Conservation (phyloP, 1,140 invertebrate species). For the Lasioglossum albipes region DNA sequence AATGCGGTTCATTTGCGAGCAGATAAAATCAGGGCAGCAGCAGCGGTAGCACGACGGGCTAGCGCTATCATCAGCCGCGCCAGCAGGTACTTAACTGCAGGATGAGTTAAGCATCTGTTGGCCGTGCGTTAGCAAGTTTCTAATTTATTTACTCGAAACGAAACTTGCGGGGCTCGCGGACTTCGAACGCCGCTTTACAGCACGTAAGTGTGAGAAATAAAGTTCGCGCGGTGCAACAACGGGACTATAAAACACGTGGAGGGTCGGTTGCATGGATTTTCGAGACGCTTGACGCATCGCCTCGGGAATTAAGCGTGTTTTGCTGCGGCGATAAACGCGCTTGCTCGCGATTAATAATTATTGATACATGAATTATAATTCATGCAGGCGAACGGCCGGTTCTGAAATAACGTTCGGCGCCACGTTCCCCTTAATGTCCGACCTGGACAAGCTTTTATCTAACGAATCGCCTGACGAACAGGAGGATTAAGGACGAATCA, state of each 20-base stretch:
- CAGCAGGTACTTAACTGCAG: slow-evolving; percentile 48
- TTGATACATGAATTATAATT: no score
- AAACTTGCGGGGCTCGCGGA: slow-evolving; percentile 14
- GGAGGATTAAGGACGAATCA: no score
- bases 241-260: slow-evolving; percentile 16
- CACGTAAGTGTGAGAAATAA: slow-evolving; percentile 15
- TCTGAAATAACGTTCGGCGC: no score
- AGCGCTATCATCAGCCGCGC: slow-evolving; percentile 32
- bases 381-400: neutral
- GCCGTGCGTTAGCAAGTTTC: slow-evolving; percentile 48
- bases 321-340: slow-evolving; percentile 14
- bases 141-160: slow-evolving; percentile 57
- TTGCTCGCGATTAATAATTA: slow-evolving; percentile 21
- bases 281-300: slow-evolving; percentile 32
- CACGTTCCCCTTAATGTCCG: neutral
- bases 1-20: slow-evolving; percentile 44
- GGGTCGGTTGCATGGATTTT: slow-evolving; percentile 22
- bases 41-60: neutral
- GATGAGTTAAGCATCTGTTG: slow-evolving; percentile 55
- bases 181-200: slow-evolving; percentile 13
- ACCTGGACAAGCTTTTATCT: no score
- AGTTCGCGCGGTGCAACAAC: slow-evolving; percentile 2
- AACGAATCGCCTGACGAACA: neutral
- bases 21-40: slow-evolving; percentile 39
- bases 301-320: slow-evolving; percentile 10